phyloP scores from a whole-genome alignment of 2,888 invertebrate species.

The Thymelicus lineola region DNA sequence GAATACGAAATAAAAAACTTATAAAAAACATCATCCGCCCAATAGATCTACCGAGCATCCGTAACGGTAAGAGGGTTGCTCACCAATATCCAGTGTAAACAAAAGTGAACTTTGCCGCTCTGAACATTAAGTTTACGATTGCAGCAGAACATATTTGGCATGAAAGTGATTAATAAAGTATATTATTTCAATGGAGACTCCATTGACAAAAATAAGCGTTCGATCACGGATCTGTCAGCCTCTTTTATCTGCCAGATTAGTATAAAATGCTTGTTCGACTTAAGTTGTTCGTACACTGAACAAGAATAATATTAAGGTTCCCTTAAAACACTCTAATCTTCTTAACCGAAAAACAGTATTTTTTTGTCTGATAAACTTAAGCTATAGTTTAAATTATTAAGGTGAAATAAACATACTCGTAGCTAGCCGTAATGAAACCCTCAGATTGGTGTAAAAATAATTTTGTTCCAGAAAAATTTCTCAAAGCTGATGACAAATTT shows the following conservation, averaged over 20 bases:
- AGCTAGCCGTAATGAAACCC: too few species aligned
- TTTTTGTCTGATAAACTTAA: too few species aligned
- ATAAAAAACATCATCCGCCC: constrained; percentile 9
- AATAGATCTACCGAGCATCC: constrained; percentile 22
- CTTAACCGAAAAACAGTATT: too few species aligned
- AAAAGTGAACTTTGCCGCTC: constrained; percentile 1
- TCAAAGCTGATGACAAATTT: too few species aligned
- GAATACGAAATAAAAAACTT: background rate
- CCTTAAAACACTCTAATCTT: too few species aligned
- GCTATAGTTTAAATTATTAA: too few species aligned
- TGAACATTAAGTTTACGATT: background rate
- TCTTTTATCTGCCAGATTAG: constrained; percentile 52
- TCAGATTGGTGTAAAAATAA: too few species aligned
- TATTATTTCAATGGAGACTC: constrained; percentile 49
- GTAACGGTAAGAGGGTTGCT: constrained; percentile 17
- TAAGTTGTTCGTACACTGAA: constrained; percentile 22
- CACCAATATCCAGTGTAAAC: background rate
- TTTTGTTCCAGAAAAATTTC: too few species aligned
- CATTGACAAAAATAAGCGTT: constrained; percentile 62
- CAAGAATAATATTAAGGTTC: too few species aligned
- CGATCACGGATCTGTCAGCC: constrained; percentile 70
- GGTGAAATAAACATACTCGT: too few species aligned
- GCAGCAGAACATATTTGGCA: constrained; percentile 10
- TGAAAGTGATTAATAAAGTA: constrained; percentile 34
- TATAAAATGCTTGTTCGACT: constrained; percentile 24